These are phyloP conservation scores for Plodia interpunctella DNA, from an alignment of 1,140 invertebrate genomes.

Conservation along the genomic window DNA sequence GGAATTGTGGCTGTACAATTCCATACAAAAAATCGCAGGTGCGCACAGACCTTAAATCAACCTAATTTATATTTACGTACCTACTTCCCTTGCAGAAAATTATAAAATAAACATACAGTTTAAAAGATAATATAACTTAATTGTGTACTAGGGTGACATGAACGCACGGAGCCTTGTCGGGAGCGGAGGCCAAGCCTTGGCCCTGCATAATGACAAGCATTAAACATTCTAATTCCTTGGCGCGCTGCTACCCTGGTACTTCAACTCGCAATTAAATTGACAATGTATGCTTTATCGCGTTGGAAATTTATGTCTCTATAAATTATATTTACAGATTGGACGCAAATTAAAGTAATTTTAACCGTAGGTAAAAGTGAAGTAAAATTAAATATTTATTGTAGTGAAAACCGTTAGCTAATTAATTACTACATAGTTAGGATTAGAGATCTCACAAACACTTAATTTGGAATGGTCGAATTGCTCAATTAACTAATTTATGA, in stretches of 20 bases:
- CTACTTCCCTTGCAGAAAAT: background rate
- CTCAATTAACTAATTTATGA: too few species aligned
- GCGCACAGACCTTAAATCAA: background rate
- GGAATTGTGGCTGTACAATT: too few species aligned
- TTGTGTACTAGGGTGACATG: conserved; percentile 5
- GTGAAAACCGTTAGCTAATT: too few species aligned
- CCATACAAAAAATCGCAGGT: background rate
- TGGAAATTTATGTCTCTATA: background rate
- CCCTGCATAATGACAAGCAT: conserved; percentile 4
- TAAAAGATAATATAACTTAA: background rate
- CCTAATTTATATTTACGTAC: background rate
- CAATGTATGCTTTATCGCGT: background rate
- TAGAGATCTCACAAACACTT: too few species aligned
- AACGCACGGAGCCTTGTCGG: background rate
- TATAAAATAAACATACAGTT: background rate
- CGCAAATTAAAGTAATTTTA: background rate
- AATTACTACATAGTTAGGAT: too few species aligned
- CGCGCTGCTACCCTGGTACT: background rate
- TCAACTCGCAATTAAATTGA: background rate
- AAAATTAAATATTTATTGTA: too few species aligned
- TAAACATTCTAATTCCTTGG: conserved; percentile 7
- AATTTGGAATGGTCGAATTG: too few species aligned
- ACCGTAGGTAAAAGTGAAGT: too few species aligned
- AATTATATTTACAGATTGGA: background rate
- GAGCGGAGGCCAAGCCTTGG: conserved; percentile 7